Conservation (phyloP, 2,113 vertebrate genomes). For the Chaetorhynchus papuensis region DNA sequence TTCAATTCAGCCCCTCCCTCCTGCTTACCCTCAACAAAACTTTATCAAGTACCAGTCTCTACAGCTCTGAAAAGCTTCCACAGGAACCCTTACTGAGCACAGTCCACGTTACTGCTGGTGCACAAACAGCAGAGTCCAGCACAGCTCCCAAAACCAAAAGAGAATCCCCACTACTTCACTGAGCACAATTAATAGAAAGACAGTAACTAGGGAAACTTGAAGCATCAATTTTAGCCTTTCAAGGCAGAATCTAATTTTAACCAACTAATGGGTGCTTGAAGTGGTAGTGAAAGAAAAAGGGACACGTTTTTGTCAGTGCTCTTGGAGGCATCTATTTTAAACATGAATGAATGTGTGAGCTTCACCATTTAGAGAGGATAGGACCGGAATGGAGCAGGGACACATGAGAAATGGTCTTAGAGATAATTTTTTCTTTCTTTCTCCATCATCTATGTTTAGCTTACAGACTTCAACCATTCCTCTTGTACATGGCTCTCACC, state of each 20-base stretch:
- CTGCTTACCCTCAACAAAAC: background rate
- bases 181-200: background rate
- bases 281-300: background rate
- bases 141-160: background rate
- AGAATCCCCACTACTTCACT: background rate
- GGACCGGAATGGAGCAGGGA: background rate
- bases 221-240: slow-evolving; percentile 21
- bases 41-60: background rate
- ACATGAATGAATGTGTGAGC: background rate
- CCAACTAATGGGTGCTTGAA: background rate
- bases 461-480: background rate
- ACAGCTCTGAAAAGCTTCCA: background rate
- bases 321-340: slow-evolving; percentile 10
- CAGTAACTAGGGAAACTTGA: slow-evolving; percentile 17
- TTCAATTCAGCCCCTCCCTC: background rate
- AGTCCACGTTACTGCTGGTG: background rate
- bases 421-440: background rate
- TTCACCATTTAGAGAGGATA: background rate
- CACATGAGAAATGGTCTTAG: background rate
- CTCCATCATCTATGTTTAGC: background rate
- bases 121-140: background rate
- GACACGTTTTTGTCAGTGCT: background rate
- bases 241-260: slow-evolving; percentile 35
- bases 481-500: background rate
- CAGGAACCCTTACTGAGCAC: background rate